These are phyloP conservation scores for Chondrilla cf. caribensis DNA, from an alignment of 37 sponge, comb jelly and placozoan species.

Conservation along the genomic window DNA sequence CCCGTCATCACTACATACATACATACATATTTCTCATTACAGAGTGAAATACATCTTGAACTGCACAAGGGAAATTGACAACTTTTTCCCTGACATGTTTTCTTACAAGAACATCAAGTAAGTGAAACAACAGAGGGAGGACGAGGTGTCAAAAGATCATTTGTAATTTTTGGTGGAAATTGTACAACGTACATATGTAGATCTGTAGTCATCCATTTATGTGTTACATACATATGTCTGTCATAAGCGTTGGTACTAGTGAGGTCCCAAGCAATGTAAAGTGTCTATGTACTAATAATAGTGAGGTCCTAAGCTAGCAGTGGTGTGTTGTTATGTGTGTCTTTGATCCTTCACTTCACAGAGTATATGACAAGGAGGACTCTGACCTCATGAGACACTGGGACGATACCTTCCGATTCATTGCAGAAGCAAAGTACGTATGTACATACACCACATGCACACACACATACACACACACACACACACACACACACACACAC, in stretches of 20 bases:
- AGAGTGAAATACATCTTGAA: constrained; percentile 92
- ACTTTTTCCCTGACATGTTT: constrained; percentile 90
- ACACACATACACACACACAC: neutral
- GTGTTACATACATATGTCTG: no score
- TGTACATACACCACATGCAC: neutral
- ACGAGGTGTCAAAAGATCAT: no score
- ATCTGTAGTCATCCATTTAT: no score
- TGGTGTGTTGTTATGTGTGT: neutral
- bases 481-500: neutral
- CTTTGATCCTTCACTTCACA: neutral
- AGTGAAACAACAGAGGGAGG: neutral
- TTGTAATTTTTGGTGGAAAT: no score
- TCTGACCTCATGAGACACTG: constrained; percentile 91
- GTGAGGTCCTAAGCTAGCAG: no score
- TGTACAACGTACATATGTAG: no score
- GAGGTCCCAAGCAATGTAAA: no score
- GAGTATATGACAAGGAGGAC: constrained; percentile 82
- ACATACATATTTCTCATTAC: neutral
- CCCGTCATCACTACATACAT: neutral
- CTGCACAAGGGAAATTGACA: constrained; percentile 93
- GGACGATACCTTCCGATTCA: constrained; percentile 95
- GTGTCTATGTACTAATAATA: no score
- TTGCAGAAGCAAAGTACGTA: constrained; percentile 85
- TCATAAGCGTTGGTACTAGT: no score
- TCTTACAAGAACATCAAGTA: constrained; percentile 91